phyloP scores from a whole-genome alignment of 30 jellyfish, hydroid and myxozoan genomes.

The Aurelia aurita region DNA sequence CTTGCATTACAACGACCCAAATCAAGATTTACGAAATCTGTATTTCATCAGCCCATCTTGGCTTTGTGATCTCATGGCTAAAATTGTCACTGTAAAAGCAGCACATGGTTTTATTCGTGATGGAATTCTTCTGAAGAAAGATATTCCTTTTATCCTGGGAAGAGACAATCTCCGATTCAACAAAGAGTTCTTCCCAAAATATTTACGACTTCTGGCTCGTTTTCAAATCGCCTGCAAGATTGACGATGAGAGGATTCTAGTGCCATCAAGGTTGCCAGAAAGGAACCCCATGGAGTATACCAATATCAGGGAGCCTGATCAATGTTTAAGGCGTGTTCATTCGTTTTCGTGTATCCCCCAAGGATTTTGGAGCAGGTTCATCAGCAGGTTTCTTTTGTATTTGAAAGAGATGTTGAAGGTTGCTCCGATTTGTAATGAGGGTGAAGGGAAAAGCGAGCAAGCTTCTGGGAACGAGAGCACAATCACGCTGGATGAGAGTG shows the following conservation, averaged over 20 bases:
- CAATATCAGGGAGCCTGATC: constrained; percentile 26
- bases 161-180: constrained; percentile 62
- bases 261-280: constrained; percentile 85
- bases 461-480: no score
- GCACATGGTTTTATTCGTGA: constrained; percentile 75
- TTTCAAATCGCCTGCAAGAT: constrained; percentile 94
- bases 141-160: constrained; percentile 57
- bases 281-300: constrained; percentile 32
- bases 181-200: constrained; percentile 73
- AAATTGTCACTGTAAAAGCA: constrained; percentile 84
- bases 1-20: constrained; percentile 94
- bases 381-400: constrained; percentile 81
- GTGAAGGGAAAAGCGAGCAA: neutral
- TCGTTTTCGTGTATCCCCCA: constrained; percentile 89
- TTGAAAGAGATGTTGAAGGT: constrained; percentile 77
- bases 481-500: no score
- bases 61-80: constrained; percentile 93
- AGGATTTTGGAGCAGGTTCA: constrained; percentile 96
- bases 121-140: constrained; percentile 68
- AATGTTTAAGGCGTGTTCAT: constrained; percentile 62
- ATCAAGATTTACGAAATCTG: constrained; percentile 84
- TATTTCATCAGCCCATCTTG: constrained; percentile 96
- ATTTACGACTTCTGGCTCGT: constrained; percentile 84
- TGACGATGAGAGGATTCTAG: constrained; percentile 85
- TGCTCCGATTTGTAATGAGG: neutral